Conservation (phyloP, 2,113 vertebrate species). For the Heptranchias perlo region DNA sequence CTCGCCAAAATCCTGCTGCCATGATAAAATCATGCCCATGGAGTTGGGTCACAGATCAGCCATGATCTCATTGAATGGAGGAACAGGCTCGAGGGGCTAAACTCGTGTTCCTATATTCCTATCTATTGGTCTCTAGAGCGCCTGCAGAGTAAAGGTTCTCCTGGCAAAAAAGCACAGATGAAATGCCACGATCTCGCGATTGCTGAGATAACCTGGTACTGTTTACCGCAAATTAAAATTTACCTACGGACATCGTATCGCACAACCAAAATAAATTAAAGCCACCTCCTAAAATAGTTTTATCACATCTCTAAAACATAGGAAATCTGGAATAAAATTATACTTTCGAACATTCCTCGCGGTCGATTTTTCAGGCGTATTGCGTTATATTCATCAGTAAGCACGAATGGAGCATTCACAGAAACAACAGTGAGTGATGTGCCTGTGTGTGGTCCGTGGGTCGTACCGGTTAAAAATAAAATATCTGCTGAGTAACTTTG, state of each 20-base stretch:
- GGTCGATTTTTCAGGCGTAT: not conserved
- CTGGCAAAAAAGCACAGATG: not conserved
- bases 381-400: not conserved
- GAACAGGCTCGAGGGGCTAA: too few species aligned
- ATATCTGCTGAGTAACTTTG: not conserved
- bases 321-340: not conserved
- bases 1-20: too few species aligned
- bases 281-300: not conserved
- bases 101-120: too few species aligned
- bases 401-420: not conserved
- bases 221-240: not conserved
- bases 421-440: not conserved
- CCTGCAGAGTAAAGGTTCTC: not conserved
- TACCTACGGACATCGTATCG: too few species aligned
- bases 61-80: too few species aligned
- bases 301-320: not conserved
- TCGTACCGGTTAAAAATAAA: not conserved
- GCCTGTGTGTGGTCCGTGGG: slow-evolving; percentile 11
- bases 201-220: not conserved
- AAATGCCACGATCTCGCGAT: not conserved
- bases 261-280: not conserved
- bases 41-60: too few species aligned
- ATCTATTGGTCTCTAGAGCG: not conserved
- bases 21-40: too few species aligned
- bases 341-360: not conserved